These are phyloP conservation scores for Varanus komodoensis DNA, from an alignment of 2,113 vertebrate species.

Conservation along the genomic window DNA sequence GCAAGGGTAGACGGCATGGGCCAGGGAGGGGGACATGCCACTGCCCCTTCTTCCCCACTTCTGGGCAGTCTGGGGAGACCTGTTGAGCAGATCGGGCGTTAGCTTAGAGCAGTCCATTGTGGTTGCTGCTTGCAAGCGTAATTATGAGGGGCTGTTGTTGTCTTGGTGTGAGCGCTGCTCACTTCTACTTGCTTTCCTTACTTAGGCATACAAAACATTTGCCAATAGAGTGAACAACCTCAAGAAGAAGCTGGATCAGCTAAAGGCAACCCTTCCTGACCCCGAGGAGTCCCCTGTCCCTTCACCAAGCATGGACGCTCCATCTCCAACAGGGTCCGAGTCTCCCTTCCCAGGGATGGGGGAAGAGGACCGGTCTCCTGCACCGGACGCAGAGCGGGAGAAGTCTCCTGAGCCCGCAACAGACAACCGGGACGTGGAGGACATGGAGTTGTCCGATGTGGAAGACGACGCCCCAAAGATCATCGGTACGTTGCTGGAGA, in stretches of 20 bases:
- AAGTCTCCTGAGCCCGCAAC: constrained; percentile 78
- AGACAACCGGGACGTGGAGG: constrained; percentile 89
- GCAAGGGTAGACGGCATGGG: background rate
- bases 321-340: constrained; percentile 93
- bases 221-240: constrained; percentile 94
- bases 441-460: constrained; percentile 97
- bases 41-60: background rate
- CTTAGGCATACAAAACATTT: constrained; percentile 95
- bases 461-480: constrained; percentile 82
- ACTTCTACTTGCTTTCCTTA: background rate
- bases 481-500: constrained; percentile 76
- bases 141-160: rapidly evolving
- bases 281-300: constrained; percentile 94
- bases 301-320: constrained; percentile 93
- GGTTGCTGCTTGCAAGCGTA: too few relatives aligned
- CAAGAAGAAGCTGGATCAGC: constrained; percentile 95
- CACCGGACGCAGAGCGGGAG: constrained; percentile 71
- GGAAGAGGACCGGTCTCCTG: constrained; percentile 68
- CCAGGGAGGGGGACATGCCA: background rate
- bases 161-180: background rate
- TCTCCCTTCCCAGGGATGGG: constrained; percentile 89
- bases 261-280: constrained; percentile 91
- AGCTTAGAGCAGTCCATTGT: rapidly evolving
- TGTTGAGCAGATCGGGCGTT: background rate
- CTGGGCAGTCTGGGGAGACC: background rate